Conservation (phyloP, 2,797 vertebrate species). For the Phataginus tricuspis region DNA sequence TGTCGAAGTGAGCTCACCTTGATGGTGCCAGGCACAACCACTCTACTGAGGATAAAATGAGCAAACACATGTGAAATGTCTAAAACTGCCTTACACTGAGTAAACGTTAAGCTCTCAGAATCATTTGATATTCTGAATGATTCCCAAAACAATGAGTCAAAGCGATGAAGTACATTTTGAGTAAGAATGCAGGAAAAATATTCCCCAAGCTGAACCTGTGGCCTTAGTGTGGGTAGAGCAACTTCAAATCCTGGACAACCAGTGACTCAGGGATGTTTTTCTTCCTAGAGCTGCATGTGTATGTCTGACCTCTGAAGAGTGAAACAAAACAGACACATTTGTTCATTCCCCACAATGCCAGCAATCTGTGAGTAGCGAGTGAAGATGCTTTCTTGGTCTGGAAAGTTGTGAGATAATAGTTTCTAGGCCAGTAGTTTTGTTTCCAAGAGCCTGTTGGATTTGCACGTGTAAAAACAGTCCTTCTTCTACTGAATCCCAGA, state of each 20-base stretch:
- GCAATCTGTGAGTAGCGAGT: conserved; percentile 9
- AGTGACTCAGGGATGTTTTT: background rate
- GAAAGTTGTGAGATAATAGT: conserved; percentile 69
- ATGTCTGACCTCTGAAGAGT: conserved; percentile 59
- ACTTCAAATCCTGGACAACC: conserved; percentile 32
- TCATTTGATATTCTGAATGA: conserved; percentile 22
- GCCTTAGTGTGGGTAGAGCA: background rate
- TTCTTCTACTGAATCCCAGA: conserved; percentile 59
- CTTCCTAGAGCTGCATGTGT: conserved; percentile 16
- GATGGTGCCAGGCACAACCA: background rate
- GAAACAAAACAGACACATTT: conserved; percentile 35
- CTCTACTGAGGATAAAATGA: background rate
- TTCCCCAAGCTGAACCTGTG: background rate
- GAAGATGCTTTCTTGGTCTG: conserved; percentile 55
- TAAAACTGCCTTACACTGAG: background rate
- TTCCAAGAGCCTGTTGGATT: conserved; percentile 57
- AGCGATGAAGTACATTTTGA: conserved; percentile 29
- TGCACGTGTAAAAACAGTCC: conserved; percentile 69
- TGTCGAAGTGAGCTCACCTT: background rate
- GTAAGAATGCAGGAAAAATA: conserved; percentile 7
- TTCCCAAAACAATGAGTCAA: background rate
- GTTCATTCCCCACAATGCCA: conserved; percentile 36
- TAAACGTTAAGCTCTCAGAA: conserved; percentile 15
- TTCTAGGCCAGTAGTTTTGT: conserved; percentile 74
- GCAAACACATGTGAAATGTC: background rate